phyloP scores from a whole-genome alignment of 1,140 invertebrate genomes.

The Batillaria attramentaria region DNA sequence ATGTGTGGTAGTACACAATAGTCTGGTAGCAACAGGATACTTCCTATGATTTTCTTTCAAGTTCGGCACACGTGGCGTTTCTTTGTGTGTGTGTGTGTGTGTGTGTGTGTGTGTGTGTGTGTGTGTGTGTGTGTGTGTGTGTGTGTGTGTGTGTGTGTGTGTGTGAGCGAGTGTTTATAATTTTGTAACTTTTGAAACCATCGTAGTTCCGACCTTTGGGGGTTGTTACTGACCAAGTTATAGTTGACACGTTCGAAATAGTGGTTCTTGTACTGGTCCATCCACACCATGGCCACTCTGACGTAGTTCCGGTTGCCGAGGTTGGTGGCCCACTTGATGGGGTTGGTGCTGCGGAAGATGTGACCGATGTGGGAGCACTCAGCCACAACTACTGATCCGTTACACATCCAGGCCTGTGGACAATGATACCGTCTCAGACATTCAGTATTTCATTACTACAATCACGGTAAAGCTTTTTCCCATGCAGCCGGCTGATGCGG shows the following conservation, averaged over 20 bases:
- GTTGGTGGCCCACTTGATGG: slow-evolving; percentile 49
- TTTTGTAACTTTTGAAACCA: background rate
- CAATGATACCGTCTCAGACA: no score
- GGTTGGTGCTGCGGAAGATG: slow-evolving; percentile 80
- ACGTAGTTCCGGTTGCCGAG: slow-evolving; percentile 70
- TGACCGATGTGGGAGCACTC: slow-evolving; percentile 98
- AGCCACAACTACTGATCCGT: slow-evolving; percentile 92
- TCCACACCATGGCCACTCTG: slow-evolving; percentile 74
- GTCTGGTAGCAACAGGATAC: no score
- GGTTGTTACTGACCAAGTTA: slow-evolving; percentile 55
- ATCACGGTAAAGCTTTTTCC: no score
- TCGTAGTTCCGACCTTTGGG: no score
- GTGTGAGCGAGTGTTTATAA: background rate
- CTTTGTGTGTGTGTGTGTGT: background rate
- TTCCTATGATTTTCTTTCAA: background rate
- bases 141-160: slow-evolving; percentile 1
- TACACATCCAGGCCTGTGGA: slow-evolving; percentile 94
- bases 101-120: slow-evolving; percentile 36
- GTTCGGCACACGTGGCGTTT: background rate
- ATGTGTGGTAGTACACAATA: no score
- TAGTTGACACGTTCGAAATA: slow-evolving; percentile 84
- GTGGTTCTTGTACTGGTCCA: slow-evolving; percentile 92
- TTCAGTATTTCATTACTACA: no score
- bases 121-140: slow-evolving; percentile 10
- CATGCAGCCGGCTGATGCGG: no score